Conservation (phyloP, 2,888 invertebrate species). For the Limenitis camilla region DNA sequence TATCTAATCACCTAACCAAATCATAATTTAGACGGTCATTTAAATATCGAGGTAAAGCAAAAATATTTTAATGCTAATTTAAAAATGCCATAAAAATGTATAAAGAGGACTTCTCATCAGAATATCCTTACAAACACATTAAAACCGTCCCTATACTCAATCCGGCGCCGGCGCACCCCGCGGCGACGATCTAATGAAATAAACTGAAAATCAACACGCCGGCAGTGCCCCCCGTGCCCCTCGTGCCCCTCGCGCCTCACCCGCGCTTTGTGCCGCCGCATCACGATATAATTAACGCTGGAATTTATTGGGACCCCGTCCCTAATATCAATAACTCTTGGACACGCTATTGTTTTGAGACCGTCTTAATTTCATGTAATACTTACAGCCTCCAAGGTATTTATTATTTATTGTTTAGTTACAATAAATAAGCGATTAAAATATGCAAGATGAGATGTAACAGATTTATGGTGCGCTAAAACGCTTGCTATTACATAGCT, state of each 20-base stretch:
- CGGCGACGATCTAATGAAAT: constrained; percentile 72
- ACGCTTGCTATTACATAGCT: too few relatives aligned
- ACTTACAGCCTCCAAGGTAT: constrained; percentile 6
- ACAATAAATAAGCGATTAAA: too few relatives aligned
- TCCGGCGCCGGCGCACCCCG: constrained; percentile 54
- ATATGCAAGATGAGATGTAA: too few relatives aligned
- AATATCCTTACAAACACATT: constrained; percentile 3
- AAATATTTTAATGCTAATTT: too few relatives aligned
- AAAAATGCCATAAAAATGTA: too few relatives aligned
- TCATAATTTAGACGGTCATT: too few relatives aligned
- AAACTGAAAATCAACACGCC: constrained; percentile 73
- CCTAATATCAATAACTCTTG: constrained; percentile 42
- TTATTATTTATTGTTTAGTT: background rate
- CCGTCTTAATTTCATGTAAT: constrained; percentile 25
- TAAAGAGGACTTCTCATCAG: background rate
- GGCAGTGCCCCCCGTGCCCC: background rate
- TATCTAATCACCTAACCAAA: too few relatives aligned
- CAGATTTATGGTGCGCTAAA: too few relatives aligned
- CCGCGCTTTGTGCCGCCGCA: constrained; percentile 36
- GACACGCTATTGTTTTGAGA: constrained; percentile 49
- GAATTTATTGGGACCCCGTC: constrained; percentile 58
- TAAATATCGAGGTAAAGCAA: too few relatives aligned
- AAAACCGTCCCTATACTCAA: constrained; percentile 35
- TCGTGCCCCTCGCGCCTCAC: constrained; percentile 20
- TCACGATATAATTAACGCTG: constrained; percentile 67